Conservation (phyloP, 2,888 invertebrate species). For the Callyntrura guangdongensis region DNA sequence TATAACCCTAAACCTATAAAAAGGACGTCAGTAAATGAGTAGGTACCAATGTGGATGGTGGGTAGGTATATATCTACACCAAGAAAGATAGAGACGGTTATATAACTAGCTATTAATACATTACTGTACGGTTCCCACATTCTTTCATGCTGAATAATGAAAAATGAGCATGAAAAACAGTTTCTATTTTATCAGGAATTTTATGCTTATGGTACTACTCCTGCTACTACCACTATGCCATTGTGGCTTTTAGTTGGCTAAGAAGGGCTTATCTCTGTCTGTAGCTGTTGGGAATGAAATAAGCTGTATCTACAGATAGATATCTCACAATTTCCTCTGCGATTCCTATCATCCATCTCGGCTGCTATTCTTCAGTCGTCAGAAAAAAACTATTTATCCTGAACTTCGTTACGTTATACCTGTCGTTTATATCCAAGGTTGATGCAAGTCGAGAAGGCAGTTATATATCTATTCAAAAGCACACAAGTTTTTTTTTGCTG, state of each 20-base stretch:
- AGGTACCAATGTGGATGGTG: neutral
- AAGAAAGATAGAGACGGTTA: too few relatives aligned
- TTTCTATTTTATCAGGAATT: slow-evolving; percentile 54
- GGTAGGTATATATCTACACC: neutral
- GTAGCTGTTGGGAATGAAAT: slow-evolving; percentile 60
- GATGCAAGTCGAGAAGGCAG: slow-evolving; percentile 12
- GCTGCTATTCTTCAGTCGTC: slow-evolving; percentile 25
- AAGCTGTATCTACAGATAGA: slow-evolving; percentile 65
- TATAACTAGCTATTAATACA: neutral
- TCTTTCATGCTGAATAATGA: slow-evolving; percentile 52
- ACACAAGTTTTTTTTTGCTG: slow-evolving; percentile 25
- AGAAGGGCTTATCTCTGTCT: slow-evolving; percentile 7
- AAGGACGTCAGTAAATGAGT: neutral
- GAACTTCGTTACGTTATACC: slow-evolving; percentile 15
- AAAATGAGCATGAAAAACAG: slow-evolving; percentile 62
- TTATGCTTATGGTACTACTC: slow-evolving; percentile 21
- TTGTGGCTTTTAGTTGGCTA: neutral
- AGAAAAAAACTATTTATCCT: slow-evolving; percentile 45
- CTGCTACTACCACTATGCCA: too few relatives aligned
- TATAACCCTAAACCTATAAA: slow-evolving; percentile 2
- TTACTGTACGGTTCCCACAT: slow-evolving; percentile 44
- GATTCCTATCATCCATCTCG: slow-evolving; percentile 62
- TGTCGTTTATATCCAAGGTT: slow-evolving; percentile 42
- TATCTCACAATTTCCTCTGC: slow-evolving; percentile 71
- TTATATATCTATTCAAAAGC: neutral